Evolutionary conservation across 2,888 invertebrate genomes (phyloP).

Genomic region (Biston betularia): DNA sequence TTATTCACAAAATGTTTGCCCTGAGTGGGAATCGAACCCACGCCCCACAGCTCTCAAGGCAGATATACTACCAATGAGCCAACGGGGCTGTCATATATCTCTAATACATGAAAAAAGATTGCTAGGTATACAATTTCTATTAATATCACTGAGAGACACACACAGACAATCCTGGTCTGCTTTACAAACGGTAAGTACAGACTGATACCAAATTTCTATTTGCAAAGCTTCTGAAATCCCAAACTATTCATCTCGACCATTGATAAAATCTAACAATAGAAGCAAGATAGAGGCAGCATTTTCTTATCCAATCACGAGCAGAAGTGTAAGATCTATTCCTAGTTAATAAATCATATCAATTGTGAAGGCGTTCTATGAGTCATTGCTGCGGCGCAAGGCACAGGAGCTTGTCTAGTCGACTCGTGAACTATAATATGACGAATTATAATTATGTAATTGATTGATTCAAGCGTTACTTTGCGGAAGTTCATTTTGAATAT

Average conservation of each 20-base stretch:
- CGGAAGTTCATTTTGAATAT: too few relatives aligned
- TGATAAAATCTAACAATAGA: slow-evolving; percentile 34
- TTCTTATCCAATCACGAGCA: slow-evolving; percentile 38
- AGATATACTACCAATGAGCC: too few relatives aligned
- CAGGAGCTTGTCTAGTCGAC: not conserved
- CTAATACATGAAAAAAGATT: too few relatives aligned
- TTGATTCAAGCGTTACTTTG: not conserved
- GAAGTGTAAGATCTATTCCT: slow-evolving; percentile 37
- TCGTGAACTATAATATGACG: not conserved
- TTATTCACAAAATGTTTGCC: too few relatives aligned
- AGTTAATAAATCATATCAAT: slow-evolving; percentile 43
- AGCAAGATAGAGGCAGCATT: slow-evolving; percentile 12
- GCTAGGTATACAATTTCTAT: too few relatives aligned
- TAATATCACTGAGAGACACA: not conserved
- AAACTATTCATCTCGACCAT: slow-evolving; percentile 28
- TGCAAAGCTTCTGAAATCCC: not conserved
- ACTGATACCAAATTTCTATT: slow-evolving; percentile 2
- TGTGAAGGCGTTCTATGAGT: slow-evolving; percentile 38
- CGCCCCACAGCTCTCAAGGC: too few relatives aligned
- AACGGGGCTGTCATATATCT: too few relatives aligned
- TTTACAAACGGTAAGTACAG: not conserved
- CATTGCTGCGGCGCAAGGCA: slow-evolving; percentile 34
- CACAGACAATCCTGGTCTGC: too few relatives aligned
- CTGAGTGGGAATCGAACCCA: too few relatives aligned
- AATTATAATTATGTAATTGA: not conserved